Evolutionary conservation across 2,888 invertebrate genomes (phyloP), one percentile per base, ranked within the genome.

Genomic region (Malthinus flaveolus): DNA sequence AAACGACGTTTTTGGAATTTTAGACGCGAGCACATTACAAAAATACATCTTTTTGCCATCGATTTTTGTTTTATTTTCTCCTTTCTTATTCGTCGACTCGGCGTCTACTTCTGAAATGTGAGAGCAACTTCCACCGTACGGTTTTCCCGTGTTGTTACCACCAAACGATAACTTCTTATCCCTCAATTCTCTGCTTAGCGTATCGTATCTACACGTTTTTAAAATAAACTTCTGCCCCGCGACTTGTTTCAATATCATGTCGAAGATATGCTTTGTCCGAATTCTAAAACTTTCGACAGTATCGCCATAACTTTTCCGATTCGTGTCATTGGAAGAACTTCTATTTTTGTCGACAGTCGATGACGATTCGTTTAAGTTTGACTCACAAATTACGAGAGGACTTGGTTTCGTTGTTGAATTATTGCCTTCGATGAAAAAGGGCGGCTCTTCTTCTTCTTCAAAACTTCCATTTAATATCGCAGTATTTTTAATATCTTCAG

Each of bases 401-500:
- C 15, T 42, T 1, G 39, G 5, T 12, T 42, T 9, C 3, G 13
- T 42, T 23, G 11, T 31, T 15, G 33, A 31, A 10, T 57, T 34
- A 7, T 53, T 31, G n/a, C 36, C 52, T n/a, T 58, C 48, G 23
- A 54, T 11, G n/a, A 35, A 12, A 10, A 59, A 49, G 0, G 53
- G 53, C 7, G 55, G 55, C 4, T 50, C 50, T 23, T 59, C 59
- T 9, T 31, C 32, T 42, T 58, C 61, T 15, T 61, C 58, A 5
- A 23, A 34, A 1, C 12, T 44, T 7, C 58, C 58, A 7, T 48
- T 53, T 13, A 50, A 36, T 12, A 61, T 49, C 1, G 36, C 55
- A 13, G 37, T 11, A 32, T 57, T 32, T 51, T 58, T 61, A n/a
- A 61, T 61, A 23, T 47, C 23, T 35, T 54, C 33, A 1, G 57